Conservation (phyloP, 2,888 invertebrate species). For the Malthinus flaveolus region DNA sequence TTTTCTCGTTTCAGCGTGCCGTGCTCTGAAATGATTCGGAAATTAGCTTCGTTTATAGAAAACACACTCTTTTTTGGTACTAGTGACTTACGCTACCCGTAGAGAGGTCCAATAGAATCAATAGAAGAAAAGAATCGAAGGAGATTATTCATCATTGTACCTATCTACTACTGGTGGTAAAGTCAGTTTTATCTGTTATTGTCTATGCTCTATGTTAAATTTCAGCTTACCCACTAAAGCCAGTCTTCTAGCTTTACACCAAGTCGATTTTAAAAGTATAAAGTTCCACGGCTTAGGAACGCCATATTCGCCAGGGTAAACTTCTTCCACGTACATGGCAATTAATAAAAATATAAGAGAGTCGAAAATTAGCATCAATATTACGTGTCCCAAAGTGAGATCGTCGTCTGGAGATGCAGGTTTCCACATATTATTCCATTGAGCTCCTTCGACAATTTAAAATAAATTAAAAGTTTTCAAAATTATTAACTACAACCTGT, state of each 20-base stretch:
- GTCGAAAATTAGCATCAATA: slow-evolving; percentile 73
- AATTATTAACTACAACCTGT: slow-evolving; percentile 55
- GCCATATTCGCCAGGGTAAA: slow-evolving; percentile 69
- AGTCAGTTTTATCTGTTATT: neutral
- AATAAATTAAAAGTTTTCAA: neutral
- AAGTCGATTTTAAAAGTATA: slow-evolving; percentile 19
- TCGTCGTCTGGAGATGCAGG: slow-evolving; percentile 69
- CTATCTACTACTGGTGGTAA: neutral
- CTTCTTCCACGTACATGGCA: slow-evolving; percentile 83
- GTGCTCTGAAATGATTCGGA: neutral
- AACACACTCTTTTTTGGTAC: neutral
- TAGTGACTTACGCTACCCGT: no score
- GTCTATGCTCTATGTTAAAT: neutral
- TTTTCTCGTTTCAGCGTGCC: slow-evolving; percentile 9
- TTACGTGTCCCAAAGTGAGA: slow-evolving; percentile 69
- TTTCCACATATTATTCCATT: slow-evolving; percentile 66
- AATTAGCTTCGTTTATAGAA: neutral
- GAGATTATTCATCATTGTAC: no score
- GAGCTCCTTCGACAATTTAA: slow-evolving; percentile 55
- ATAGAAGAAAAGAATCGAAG: no score
- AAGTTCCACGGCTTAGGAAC: slow-evolving; percentile 29
- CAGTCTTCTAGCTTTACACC: slow-evolving; percentile 12
- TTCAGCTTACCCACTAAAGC: neutral
- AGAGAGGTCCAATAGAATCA: no score
- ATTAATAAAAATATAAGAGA: slow-evolving; percentile 71